A percentile compares a stretch with the other conserved stretches of the same genome.
phyloP scores from a whole-genome alignment of 2,888 invertebrate genomes.

The Euplexia lucipara region DNA sequence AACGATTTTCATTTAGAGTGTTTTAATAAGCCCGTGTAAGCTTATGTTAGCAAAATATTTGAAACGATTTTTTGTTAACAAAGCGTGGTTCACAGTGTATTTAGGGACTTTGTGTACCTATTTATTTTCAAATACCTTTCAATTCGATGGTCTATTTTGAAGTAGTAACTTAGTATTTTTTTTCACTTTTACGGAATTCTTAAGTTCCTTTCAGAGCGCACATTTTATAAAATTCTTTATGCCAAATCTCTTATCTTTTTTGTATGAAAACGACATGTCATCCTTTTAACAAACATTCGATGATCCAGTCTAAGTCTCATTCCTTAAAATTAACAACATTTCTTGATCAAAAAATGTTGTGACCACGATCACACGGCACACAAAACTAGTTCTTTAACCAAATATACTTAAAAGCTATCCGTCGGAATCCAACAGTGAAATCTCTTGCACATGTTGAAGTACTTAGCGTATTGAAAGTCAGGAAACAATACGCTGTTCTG shows the following conservation, averaged over 20 bases:
- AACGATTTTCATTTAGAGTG: constrained; percentile 91
- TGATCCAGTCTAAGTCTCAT: background rate
- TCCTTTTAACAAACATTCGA: background rate
- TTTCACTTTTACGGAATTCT: constrained; percentile 14
- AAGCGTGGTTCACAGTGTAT: constrained; percentile 43
- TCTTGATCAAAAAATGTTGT: background rate
- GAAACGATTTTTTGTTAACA: constrained; percentile 66
- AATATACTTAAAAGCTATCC: constrained; percentile 5
- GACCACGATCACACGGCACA: constrained; percentile 8
- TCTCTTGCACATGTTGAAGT: constrained; percentile 82
- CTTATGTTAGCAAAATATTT: constrained; percentile 80
- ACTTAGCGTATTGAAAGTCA: constrained; percentile 66
- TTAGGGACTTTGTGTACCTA: constrained; percentile 38
- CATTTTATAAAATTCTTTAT: background rate
- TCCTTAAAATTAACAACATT: background rate
- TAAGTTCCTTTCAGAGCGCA: background rate
- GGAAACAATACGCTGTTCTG: constrained; percentile 76
- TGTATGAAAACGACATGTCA: no score
- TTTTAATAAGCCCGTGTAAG: constrained; percentile 89
- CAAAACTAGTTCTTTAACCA: constrained; percentile 2
- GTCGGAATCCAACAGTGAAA: constrained; percentile 47
- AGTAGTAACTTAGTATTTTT: constrained; percentile 16
- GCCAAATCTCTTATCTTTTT: background rate
- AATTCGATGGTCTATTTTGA: constrained; percentile 22
- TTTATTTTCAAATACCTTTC: constrained; percentile 44